A percentile compares a stretch with the other conserved stretches of the same genome.
Evolutionary conservation across 2,113 vertebrate species (phyloP).

Genomic region (Actenoides lindsayi): DNA sequence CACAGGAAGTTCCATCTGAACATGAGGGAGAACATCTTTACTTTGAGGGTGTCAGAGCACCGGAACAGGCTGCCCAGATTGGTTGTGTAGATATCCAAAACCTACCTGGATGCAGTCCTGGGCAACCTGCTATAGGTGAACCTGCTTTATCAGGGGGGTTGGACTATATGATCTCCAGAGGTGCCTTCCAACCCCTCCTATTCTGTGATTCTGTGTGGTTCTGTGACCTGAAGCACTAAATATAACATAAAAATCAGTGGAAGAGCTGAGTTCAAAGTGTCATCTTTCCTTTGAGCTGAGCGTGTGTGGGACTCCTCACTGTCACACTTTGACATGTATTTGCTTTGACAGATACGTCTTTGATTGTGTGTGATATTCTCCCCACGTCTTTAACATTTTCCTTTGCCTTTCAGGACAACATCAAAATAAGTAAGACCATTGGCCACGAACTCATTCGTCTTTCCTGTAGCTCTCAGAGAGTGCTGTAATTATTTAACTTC

Average conservation of each 20-base stretch:
- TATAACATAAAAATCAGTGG: neutral
- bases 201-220: neutral
- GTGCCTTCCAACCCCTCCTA: neutral
- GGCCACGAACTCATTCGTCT: conserved; percentile 2
- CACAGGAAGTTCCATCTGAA: neutral
- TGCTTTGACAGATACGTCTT: neutral
- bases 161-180: neutral
- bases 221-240: neutral
- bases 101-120: neutral
- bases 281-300: neutral
- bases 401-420: neutral
- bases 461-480: neutral
- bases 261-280: neutral
- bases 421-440: neutral
- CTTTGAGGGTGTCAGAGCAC: neutral
- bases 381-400: neutral
- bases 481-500: conserved; percentile 53
- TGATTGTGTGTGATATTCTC: neutral
- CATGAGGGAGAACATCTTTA: neutral
- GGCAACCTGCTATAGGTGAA: neutral
- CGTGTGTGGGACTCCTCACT: rapidly evolving
- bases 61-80: neutral
- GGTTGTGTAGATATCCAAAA: neutral
- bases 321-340: neutral
- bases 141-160: neutral